phyloP scores from a whole-genome alignment of 2,797 vertebrate genomes.

The Antennarius maculatus region DNA sequence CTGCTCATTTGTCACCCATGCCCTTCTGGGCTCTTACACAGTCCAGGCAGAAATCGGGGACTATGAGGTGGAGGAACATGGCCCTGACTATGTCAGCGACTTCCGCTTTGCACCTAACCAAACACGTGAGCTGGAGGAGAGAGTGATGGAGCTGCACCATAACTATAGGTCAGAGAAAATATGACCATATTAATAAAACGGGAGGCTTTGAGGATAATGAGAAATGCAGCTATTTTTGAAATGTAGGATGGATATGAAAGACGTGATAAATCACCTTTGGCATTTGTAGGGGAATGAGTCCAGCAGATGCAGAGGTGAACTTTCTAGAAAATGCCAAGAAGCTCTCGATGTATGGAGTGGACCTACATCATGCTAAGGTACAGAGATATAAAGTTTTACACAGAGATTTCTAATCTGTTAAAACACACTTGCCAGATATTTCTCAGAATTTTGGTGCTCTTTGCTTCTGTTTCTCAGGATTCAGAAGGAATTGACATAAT shows the following conservation, averaged over 20 bases:
- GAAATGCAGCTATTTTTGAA: conserved; percentile 18
- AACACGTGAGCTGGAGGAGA: conserved; percentile 94
- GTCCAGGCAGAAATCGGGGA: conserved; percentile 96
- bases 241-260: conserved; percentile 15
- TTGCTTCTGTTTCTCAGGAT: conserved; percentile 80
- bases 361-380: conserved; percentile 98
- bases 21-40: conserved; percentile 94
- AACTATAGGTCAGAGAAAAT: conserved; percentile 87
- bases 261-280: conserved; percentile 26
- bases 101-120: conserved; percentile 96
- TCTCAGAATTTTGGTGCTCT: conserved; percentile 4
- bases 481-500: conserved; percentile 99
- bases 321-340: conserved; percentile 99
- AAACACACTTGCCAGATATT: neutral
- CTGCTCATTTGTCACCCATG: conserved; percentile 97
- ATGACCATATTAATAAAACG: conserved; percentile 6
- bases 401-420: neutral
- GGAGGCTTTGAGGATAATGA: conserved; percentile 1
- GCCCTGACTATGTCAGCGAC: conserved; percentile 91
- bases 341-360: conserved; percentile 98
- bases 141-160: conserved; percentile 95
- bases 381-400: neutral
- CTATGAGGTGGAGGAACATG: conserved; percentile 90
- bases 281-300: conserved; percentile 91
- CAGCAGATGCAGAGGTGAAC: conserved; percentile 96